Evolutionary conservation across 2,113 vertebrate species (phyloP), one percentile per base, ranked within the genome.

Genomic region (Tragelaphus strepsiceros): DNA sequence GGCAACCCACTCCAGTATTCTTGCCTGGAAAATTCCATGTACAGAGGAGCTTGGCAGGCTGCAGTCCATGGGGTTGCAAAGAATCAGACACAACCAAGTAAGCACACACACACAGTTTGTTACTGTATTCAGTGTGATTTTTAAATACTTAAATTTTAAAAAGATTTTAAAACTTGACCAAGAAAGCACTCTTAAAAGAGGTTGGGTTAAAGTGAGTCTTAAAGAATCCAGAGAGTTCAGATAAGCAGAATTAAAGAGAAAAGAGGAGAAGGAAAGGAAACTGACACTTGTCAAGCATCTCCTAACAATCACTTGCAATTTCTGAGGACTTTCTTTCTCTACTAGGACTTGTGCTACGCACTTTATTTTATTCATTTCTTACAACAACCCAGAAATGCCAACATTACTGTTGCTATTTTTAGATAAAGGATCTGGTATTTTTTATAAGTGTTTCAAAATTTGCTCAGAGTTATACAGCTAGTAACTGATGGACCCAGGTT

Each of bases 101-200:
- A 77, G 6, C 71, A 43, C 21, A 39, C 58, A 39, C 58, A 32
- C 7, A 88, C 28, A 90, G 1, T 53, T 77, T 86, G 16, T 53
- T 85, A 59, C 1, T 59, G 8, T 43, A 6, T 67, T 90, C 32
- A 49, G 78, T 61, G 86, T 90, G 7, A 86, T 43, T 62, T 85
- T 83, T 54, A 92, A 97, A 56, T 92, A 64, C 59, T 93, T 84
- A 88, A 77, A 80, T 81, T 62, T 86, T 80, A 35, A 90, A 92
- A 61, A 87, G 30, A 19, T 56, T 93, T 71, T 59, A 30, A 46
- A 58, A 91, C 46, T 39, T 59, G 26, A 3, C 77, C 19, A 71
- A 87, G 8, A 24, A 46, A 90, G 11, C 58, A 71, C 59, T 19
- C 32, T 58, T 87, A 49, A 88, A 86, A 17, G 32, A 90, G 1